Conservation (phyloP, 2,797 vertebrate species). For the Holocentrus rufus region DNA sequence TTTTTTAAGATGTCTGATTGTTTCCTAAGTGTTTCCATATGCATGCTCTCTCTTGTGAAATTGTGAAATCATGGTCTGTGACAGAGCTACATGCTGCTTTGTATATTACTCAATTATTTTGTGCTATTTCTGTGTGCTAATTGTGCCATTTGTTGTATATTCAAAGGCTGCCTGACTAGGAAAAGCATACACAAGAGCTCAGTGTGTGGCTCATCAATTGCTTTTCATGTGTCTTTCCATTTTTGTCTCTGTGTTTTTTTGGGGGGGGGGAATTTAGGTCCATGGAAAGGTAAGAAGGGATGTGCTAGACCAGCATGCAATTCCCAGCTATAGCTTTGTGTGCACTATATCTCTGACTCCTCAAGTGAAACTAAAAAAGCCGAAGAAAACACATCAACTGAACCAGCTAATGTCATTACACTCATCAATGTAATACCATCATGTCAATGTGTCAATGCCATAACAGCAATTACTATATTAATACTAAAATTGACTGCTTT, state of each 20-base stretch:
- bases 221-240: conserved; percentile 90
- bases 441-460: conserved; percentile 21
- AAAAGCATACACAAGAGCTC: not conserved
- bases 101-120: not conserved
- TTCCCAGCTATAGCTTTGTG: conserved; percentile 22
- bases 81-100: conserved; percentile 1
- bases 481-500: conserved; percentile 28
- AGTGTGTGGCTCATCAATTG: conserved; percentile 52
- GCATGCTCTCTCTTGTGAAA: conserved; percentile 43
- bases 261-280: conserved; percentile 92
- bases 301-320: conserved; percentile 83
- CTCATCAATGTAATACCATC: conserved; percentile 15
- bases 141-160: conserved; percentile 5
- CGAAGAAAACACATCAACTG: conserved; percentile 18
- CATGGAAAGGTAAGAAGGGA: conserved; percentile 95
- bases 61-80: conserved; percentile 8
- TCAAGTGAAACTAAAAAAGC: conserved; percentile 24
- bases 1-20: conserved; percentile 3
- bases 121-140: conserved; percentile 1
- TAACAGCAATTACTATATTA: conserved; percentile 27
- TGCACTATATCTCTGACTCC: conserved; percentile 29
- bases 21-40: conserved; percentile 31
- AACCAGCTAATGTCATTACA: conserved; percentile 26
- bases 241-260: conserved; percentile 87
- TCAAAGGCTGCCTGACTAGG: not conserved